phyloP scores from a whole-genome alignment of 2,888 invertebrate genomes.

The Drepanosiphum platanoidis region DNA sequence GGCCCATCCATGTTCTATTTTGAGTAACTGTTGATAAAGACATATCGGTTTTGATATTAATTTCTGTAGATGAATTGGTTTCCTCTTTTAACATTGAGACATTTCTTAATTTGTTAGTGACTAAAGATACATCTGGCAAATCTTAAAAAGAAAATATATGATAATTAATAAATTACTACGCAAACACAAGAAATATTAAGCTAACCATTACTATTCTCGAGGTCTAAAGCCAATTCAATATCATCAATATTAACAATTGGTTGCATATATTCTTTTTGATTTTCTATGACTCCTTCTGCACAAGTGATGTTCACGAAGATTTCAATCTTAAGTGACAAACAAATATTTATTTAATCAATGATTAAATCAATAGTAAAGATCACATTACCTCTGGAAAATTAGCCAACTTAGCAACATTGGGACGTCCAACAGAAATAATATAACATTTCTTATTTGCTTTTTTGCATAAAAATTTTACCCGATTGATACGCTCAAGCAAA shows the following conservation, averaged over 20 bases:
- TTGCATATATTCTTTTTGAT: constrained; percentile 85
- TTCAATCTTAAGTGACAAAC: constrained; percentile 76
- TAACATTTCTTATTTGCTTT: constrained; percentile 83
- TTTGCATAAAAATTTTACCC: constrained; percentile 78
- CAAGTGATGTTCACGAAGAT: constrained; percentile 92
- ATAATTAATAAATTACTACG: constrained; percentile 80
- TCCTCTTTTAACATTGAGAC: constrained; percentile 65
- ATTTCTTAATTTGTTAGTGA: constrained; percentile 77
- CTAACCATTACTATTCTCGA: constrained; percentile 71
- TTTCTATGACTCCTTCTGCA: constrained; percentile 86
- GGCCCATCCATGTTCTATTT: constrained; percentile 83
- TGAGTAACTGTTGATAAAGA: constrained; percentile 68
- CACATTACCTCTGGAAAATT: constrained; percentile 85
- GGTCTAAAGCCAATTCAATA: constrained; percentile 84
- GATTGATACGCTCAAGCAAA: constrained; percentile 79
- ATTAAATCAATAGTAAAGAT: not conserved
- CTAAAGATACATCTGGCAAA: constrained; percentile 76
- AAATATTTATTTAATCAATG: not conserved
- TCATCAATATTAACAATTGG: constrained; percentile 94
- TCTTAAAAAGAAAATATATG: constrained; percentile 45
- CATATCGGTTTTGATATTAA: constrained; percentile 67
- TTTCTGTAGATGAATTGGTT: constrained; percentile 60
- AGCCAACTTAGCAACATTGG: constrained; percentile 92
- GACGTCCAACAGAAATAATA: constrained; percentile 91
- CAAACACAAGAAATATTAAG: constrained; percentile 74